Evolutionary conservation across 2,113 vertebrate species (phyloP).

Genomic region (Pipra filicauda): DNA sequence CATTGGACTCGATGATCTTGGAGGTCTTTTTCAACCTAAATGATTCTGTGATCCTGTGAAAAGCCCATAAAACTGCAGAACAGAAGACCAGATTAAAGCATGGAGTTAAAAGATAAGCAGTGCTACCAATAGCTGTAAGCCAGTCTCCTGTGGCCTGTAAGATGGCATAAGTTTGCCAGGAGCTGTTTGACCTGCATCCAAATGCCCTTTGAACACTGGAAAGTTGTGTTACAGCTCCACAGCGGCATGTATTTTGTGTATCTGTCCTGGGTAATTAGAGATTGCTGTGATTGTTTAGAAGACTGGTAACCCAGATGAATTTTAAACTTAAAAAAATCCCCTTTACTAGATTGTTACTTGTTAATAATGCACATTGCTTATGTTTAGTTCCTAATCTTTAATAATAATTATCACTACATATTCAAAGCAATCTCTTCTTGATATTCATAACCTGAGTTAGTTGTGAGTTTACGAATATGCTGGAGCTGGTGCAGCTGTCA

Average conservation of each 20-base stretch:
- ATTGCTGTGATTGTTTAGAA: not conserved
- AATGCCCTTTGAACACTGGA: not conserved
- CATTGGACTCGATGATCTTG: not conserved
- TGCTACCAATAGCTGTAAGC: rapidly evolving
- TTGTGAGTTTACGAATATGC: not conserved
- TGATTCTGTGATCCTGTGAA: not conserved
- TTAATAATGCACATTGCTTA: not conserved
- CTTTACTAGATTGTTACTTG: not conserved
- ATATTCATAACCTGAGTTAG: not conserved
- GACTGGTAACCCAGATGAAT: not conserved
- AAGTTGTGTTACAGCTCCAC: not conserved
- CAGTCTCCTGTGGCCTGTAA: not conserved
- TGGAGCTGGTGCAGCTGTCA: not conserved
- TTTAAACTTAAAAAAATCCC: not conserved
- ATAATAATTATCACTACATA: not conserved
- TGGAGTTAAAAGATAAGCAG: not conserved
- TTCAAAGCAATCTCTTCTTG: not conserved
- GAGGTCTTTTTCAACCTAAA: not conserved
- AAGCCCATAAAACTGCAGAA: not conserved
- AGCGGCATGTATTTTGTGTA: rapidly evolving
- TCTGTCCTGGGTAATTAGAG: not conserved
- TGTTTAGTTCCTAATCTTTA: not conserved
- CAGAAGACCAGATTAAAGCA: not conserved
- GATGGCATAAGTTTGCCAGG: not conserved
- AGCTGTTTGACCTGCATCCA: not conserved